Base-by-base conservation (phyloP, 53 echinoderm and acorn worm genomes). In the Astropecten irregularis region DNA sequence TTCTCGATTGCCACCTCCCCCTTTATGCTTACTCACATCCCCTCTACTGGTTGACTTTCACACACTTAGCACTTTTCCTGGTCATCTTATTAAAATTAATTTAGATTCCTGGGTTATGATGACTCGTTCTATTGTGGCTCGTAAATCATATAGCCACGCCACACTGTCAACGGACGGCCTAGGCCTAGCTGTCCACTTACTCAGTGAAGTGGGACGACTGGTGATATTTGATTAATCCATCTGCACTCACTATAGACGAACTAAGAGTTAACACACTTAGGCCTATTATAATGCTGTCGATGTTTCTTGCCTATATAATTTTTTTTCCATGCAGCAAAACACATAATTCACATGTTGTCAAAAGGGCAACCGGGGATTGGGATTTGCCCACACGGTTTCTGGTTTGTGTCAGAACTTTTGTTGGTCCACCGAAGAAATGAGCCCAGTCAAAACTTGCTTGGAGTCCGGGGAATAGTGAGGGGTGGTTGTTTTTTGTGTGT, bases 301-400 rank as follows among this genome's bases (percentile, higher is more conserved):
- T n/a, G n/a, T n/a, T n/a, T n/a, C n/a, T n/a, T n/a, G n/a, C n/a
- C n/a, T n/a, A n/a, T n/a, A n/a, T n/a, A n/a, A 42, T 42, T 42
- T 8, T 42, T 42, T 60, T 62, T 79, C 62, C 22, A 46, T 4
- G 60, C 61, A 47, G 42, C 42, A 79, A 48, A 79, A 79, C 79
- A 79, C 61, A 79, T 79, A 79, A 79, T 9, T 79, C 79, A 79
- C 16, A 9, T 2, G 34, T 47, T 79, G 79, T 79, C 79, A 79
- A 27, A 56, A n/a, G 61, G 23, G 60, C 56, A 56, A 62, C 62
- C 61, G 79, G 22, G 44, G 61, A 40, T 44, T 25, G 79, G 79
- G 79, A 79, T 79, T 48, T 79, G 2, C 28, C 40, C 29, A 14
- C n/a, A n/a, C 27, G 61, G 60, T 60, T n/a, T 79, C 79, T 79